Evolutionary conservation across 2,888 invertebrate genomes (phyloP), one percentile per base, ranked within the genome.

Genomic region (Spisula subtruncata): DNA sequence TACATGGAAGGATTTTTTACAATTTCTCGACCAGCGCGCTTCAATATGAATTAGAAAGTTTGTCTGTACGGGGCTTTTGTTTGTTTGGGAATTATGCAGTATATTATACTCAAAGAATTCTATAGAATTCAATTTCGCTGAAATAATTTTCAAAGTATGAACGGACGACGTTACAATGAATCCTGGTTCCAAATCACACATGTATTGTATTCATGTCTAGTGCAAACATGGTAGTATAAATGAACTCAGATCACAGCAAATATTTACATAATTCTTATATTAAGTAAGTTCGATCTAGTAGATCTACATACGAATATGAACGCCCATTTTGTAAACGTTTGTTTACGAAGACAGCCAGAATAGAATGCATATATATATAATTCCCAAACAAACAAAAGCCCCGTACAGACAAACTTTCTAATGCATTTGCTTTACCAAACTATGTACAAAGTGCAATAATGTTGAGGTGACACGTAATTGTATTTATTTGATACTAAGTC

Each of bases 61-160:
- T n/a, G 18, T 18, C 6, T n/a, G 56, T 56, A 18, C 56, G n/a
- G 1, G 16, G 18, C 18, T 66, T 66, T 8, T 25, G 60, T 66
- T 66, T 66, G 25, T 66, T 66, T 66, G 25, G 60, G 25, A 66
- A 66, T 66, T n/a, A 66, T n/a, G n/a, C n/a, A n/a, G n/a, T n/a
- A n/a, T n/a, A 66, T 25, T 25, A 10, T 25, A 25, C 25, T n/a
- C 25, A 60, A 2, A 60, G 25, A 66, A n/a, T 66, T n/a, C 10
- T 12, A n/a, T n/a, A 8, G n/a, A 66, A 66, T 66, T 66, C 10
- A 25, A 25, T 66, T 66, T 66, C n/a, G 60, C 60, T 25, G 25
- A 66, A 66, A 25, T 20, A 66, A 66, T 51, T 51, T 51, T 51
- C 51, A 51, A 12, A 8, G 14, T 51, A 51, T 12, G 6, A 66